Evolutionary conservation across 2,113 vertebrate species (phyloP), one percentile per base, ranked within the genome.

Genomic region (Jacana jacana): DNA sequence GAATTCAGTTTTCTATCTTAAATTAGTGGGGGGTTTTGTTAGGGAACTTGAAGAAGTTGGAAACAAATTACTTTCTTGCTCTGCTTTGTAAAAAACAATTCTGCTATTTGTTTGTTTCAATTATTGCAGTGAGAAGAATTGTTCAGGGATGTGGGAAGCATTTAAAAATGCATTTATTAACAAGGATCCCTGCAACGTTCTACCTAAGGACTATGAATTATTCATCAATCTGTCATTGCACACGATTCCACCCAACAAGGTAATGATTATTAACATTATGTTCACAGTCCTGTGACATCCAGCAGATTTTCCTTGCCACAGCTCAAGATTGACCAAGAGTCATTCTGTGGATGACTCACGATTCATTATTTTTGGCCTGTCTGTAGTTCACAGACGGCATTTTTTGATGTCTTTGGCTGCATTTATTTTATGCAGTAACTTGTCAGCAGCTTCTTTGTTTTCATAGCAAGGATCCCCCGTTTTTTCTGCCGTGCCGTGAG

Each of bases 131-230:
- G 91, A 97, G 91, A 98, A 97, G 94, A 98, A 98, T 89, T 98
- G 98, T 95, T 98, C 97, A 13, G 96, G 79, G 33, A 97, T 98
- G 79, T 98, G 98, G 98, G 97, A 98, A 80, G 98, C 98, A 0
- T 98, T 98, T 89, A 95, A 82, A 83, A 82, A 48, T 64, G 98
- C 97, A 23, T 98, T 97, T 88, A 81, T 98, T 94, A 91, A 92
- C 63, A 98, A 98, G 79, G 91, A 98, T 52, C 98, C 98, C 54
- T 98, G 98, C 73, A 97, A n/a, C 4, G 94, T 98, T 82, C n/a
- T 93, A 10, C 97, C 98, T 87, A 19, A 96, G 2, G 97, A 98
- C 93, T 98, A 98, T 16, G 96, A 98, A 78, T 96, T 90, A 70
- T 98, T 98, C 75, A 97, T 98, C 60, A 97, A 85, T 48, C 84